Evolutionary conservation across 2,113 vertebrate species (phyloP), one percentile per base, ranked within the genome.

Genomic region (Morone chrysops): DNA sequence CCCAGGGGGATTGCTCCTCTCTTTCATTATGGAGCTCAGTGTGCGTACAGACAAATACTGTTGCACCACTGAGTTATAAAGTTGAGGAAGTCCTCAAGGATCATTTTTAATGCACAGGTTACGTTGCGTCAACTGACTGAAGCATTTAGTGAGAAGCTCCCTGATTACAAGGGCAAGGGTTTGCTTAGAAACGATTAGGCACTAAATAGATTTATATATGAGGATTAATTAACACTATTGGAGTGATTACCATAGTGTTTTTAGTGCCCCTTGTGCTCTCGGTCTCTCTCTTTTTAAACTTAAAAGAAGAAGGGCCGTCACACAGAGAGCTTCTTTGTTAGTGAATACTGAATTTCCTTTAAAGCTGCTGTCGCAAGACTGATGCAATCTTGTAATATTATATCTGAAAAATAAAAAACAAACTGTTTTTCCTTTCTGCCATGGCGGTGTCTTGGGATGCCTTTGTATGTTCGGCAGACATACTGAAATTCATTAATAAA

Each of bases 361-460:
- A 70, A 45, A 56, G 50, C 63, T 6, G 59, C 38, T 63, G 22
- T n/a, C 22, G 82, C 74, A 81, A 87, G 63, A 36, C 53, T 83
- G 88, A 85, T 70, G 85, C 57, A 87, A 87, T 70, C 20, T 45
- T 76, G 25, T 53, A 14, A 77, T 65, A 62, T 76, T 56, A 18
- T 1, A 6, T 62, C 5, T 80, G 67, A 60, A 78, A 87, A 77
- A 71, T 2, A 48, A 22, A 83, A 70, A 80, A n/a, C 54, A 75
- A 65, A 51, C 22, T 38, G 48, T 16, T 75, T 66, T 79, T 72
- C 65, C 38, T 73, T 59, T 45, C 69, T 62, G 53, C 70, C 50
- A 40, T 11, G 36, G 11, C 4, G 40, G 16, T 7, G 22, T 75
- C 57, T 81, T 8, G 45, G 17, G 63, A 57, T 40, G 51, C 16